A percentile compares a stretch with the other conserved stretches of the same genome.
phyloP scores from a whole-genome alignment of 1,140 invertebrate species.

The Danaus melanippus region DNA sequence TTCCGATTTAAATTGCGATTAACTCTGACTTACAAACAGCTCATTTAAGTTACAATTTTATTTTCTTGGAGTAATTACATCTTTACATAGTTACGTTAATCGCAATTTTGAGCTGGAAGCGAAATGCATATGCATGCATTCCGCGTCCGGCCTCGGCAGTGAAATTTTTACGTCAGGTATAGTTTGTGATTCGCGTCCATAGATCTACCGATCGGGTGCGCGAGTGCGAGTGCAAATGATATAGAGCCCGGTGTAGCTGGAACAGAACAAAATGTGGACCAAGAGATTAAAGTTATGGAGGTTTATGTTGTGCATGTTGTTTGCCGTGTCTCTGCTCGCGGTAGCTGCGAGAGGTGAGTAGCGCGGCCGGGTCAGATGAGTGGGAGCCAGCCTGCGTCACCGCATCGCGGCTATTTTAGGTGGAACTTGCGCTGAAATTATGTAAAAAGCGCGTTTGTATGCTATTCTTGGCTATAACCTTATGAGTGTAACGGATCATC shows the following conservation, averaged over 20 bases:
- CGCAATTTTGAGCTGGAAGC: no score
- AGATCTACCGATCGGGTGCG: conserved; percentile 61
- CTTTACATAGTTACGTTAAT: no score
- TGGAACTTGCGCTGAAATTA: conserved; percentile 68
- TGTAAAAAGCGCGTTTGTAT: conserved; percentile 66
- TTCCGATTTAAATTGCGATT: conserved; percentile 46
- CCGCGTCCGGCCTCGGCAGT: conserved; percentile 35
- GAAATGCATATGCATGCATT: conserved; percentile 24
- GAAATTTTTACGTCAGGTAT: conserved; percentile 44
- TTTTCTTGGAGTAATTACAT: no score
- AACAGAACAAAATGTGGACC: conserved; percentile 66
- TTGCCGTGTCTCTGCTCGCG: conserved; percentile 57
- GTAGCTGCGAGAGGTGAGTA: conserved; percentile 54
- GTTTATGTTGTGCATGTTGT: conserved; percentile 66
- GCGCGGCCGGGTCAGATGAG: conserved; percentile 32
- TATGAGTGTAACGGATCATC: conserved; percentile 45
- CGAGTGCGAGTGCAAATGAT: conserved; percentile 69
- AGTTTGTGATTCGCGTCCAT: conserved; percentile 48
- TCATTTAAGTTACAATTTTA: no score
- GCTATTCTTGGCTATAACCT: conserved; percentile 67
- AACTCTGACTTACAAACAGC: conserved; percentile 21
- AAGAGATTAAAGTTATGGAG: conserved; percentile 67
- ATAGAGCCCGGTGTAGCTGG: conserved; percentile 49
- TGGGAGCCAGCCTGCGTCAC: conserved; percentile 53
- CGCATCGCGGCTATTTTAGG: conserved; percentile 58